Evolutionary conservation across 2,113 vertebrate genomes (phyloP), one percentile per base, ranked within the genome.

Genomic region (Melanerpes formicivorus): DNA sequence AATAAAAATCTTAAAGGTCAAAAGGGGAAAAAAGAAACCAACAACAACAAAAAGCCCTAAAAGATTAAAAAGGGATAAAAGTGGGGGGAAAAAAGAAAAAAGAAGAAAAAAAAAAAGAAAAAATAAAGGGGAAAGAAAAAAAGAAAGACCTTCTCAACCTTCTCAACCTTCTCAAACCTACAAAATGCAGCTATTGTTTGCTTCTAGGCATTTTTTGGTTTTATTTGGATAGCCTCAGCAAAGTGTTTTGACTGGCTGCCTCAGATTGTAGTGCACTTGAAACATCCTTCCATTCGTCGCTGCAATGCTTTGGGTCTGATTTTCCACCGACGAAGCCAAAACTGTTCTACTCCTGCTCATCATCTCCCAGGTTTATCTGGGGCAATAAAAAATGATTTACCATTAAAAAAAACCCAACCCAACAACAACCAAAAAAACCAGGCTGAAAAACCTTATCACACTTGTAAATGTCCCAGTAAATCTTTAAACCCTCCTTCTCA

Each of bases 401-500:
- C 70, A 30, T 80, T 37, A 37, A 42, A 42, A 42, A 42, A 14
- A 42, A 42, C 34, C 34, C 7, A 37, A 37, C 11, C 42, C 42
- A 11, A 23, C 17, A 56, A 10, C 32, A 54, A 37, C 37, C 37
- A 37, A 37, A 37, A 37, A 37, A 92, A 92, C 54, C 62, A 90
- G 50, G 58, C 76, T 95, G 93, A 96, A 93, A 93, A 93, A 90
- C 3, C 9, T 94, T 93, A 92, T 90, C 95, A 37, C 80, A 42
- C 73, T 93, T 94, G 91, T 91, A 91, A 95, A 93, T 59, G 90
- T 84, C 88, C 82, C 80, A 88, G 85, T 75, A 94, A 91, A 93
- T 90, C 77, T 93, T 69, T 86, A 91, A 93, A 81, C 54, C 10
- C 40, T 14, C 44, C 55, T 92, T 95, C 93, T 93, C 86, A 52